phyloP scores from a whole-genome alignment of 2,113 vertebrate genomes.

The Geococcyx californianus region DNA sequence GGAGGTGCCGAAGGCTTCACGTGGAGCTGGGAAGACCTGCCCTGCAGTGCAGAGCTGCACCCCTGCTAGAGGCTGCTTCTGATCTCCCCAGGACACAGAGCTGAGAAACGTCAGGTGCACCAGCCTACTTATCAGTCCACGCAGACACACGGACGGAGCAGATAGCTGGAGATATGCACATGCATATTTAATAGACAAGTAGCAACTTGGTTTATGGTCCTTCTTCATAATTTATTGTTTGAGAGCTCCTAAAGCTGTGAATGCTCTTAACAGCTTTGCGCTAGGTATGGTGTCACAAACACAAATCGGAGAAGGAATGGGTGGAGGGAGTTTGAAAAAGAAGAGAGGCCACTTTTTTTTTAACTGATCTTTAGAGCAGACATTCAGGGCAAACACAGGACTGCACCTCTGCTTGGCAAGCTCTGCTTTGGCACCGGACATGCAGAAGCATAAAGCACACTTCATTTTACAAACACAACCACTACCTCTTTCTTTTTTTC shows the following conservation, averaged over 20 bases:
- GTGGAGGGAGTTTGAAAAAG: neutral
- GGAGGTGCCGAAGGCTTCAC: neutral
- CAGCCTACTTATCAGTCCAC: neutral
- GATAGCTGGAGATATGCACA: neutral
- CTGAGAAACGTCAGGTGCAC: neutral
- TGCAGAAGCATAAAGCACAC: neutral
- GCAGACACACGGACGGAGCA: neutral
- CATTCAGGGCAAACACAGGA: neutral
- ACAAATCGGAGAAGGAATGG: neutral
- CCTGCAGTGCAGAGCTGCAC: neutral
- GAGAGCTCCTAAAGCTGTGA: neutral
- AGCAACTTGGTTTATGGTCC: neutral
- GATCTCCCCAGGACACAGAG: neutral
- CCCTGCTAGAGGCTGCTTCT: neutral
- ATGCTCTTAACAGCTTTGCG: neutral
- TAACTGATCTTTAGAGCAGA: neutral
- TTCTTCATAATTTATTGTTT: neutral
- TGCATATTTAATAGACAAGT: neutral
- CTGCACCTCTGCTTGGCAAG: neutral
- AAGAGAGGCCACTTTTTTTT: neutral
- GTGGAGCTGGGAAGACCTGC: neutral
- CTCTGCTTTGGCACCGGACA: neutral
- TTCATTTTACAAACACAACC: neutral
- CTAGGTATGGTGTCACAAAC: neutral
- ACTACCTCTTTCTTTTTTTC: neutral